Evolutionary conservation across 2,797 vertebrate species (phyloP), one percentile per base, ranked within the genome.

Genomic region (Tamandua tetradactyla): DNA sequence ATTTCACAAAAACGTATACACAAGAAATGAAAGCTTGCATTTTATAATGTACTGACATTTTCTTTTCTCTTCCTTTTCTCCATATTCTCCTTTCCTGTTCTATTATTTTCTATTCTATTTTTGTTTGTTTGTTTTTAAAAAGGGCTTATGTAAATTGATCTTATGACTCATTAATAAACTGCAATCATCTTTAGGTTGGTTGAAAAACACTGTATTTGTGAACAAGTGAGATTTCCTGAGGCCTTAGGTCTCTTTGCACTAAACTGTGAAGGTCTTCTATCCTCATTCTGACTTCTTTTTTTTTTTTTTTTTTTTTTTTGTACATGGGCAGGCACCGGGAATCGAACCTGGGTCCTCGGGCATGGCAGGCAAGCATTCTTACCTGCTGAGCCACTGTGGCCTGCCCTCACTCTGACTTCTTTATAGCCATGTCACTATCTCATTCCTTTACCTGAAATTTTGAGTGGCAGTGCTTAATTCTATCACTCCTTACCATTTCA

Each of bases 91-190:
- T 57, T 78, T 81, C 5, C 9, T 76, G 25, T 23, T 64, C 22
- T 66, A 35, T 72, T 42, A 78, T 86, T 85, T 83, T 64, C 6
- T 42, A 35, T 75, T 78, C 57, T 69, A 74, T 7, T 82, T 64
- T 92, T 40, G 32, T 0, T 52, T 93, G n/a, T n/a, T n/a, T n/a
- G n/a, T n/a, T n/a, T 84, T 81, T 32, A 71, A 74, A 52, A 87
- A 64, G 0, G 3, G 0, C 12, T 81, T 10, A 42, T 71, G 17
- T 52, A 89, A 90, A 92, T 66, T 64, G 59, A 78, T 71, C n/a
- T 74, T 49, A 27, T 44, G 20, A 71, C 10, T 62, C 23, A 89
- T 59, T 61, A 79, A 72, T 44, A 40, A 82, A 44, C 14, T 23
- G 27, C 20, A 87, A 40, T 7, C 35, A 52, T 52, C 14, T 35